Conservation (phyloP, 2,797 vertebrate genomes). For the Pelodytes ibericus region DNA sequence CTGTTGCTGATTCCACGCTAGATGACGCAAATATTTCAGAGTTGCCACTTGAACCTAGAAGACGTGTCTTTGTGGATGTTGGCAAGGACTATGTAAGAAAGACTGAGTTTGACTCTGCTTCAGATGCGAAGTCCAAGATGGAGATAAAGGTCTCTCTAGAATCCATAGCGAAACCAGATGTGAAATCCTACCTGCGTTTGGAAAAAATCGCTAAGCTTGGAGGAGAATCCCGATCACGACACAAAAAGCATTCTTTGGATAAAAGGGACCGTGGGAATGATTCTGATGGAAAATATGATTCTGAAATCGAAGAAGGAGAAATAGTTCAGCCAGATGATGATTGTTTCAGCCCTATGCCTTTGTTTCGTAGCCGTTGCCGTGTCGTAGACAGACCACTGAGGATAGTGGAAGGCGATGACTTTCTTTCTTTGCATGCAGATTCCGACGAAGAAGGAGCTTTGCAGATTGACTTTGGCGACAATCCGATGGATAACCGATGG, state of each 20-base stretch:
- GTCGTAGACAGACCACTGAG: slow-evolving; percentile 72
- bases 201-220: slow-evolving; percentile 54
- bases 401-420: slow-evolving; percentile 84
- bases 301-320: slow-evolving; percentile 91
- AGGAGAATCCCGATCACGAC: slow-evolving; percentile 34
- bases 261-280: slow-evolving; percentile 38
- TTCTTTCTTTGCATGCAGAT: slow-evolving; percentile 85
- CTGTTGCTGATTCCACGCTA: slow-evolving; percentile 66
- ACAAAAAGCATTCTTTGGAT: slow-evolving; percentile 49
- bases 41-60: slow-evolving; percentile 55
- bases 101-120: slow-evolving; percentile 51
- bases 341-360: slow-evolving; percentile 61
- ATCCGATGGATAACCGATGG: slow-evolving; percentile 64
- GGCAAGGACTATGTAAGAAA: slow-evolving; percentile 52
- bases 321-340: slow-evolving; percentile 80
- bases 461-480: slow-evolving; percentile 70
- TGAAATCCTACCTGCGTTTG: slow-evolving; percentile 50
- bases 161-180: slow-evolving; percentile 63
- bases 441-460: slow-evolving; percentile 73
- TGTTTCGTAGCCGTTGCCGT: slow-evolving; percentile 60
- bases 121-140: slow-evolving; percentile 59
- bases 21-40: slow-evolving; percentile 37
- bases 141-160: slow-evolving; percentile 69
- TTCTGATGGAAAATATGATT: slow-evolving; percentile 62
- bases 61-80: slow-evolving; percentile 66